Conservation (phyloP, 2,888 invertebrate genomes). For the Polyommatus icarus region DNA sequence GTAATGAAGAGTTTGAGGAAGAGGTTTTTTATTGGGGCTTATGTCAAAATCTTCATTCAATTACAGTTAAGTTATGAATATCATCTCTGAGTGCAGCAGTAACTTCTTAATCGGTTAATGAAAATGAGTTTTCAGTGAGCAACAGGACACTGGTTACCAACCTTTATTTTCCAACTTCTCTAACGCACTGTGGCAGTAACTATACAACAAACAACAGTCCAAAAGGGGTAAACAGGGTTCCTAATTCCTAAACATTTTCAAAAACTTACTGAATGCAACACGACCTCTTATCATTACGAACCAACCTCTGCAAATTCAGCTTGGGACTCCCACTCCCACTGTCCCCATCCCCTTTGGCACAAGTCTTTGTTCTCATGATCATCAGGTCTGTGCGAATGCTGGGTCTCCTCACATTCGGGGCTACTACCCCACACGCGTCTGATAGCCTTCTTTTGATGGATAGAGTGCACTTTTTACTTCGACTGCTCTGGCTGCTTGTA, state of each 20-base stretch:
- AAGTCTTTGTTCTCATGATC: conserved; percentile 92
- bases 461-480: conserved; percentile 87
- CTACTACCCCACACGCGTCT: conserved; percentile 93
- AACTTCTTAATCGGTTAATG: too few species aligned
- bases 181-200: not conserved
- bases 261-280: conserved; percentile 73
- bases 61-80: too few species aligned
- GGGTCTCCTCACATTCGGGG: conserved; percentile 92
- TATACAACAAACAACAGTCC: not conserved
- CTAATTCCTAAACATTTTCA: not conserved
- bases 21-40: too few species aligned
- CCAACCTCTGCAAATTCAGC: conserved; percentile 72
- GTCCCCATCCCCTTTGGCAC: conserved; percentile 85
- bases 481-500: conserved; percentile 82
- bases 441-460: conserved; percentile 91
- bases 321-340: conserved; percentile 79
- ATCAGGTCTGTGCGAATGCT: conserved; percentile 93
- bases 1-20: too few species aligned
- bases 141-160: not conserved
- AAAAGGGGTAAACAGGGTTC: not conserved
- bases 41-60: too few species aligned
- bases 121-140: not conserved
- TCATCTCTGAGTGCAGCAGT: too few species aligned
- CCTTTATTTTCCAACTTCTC: not conserved
- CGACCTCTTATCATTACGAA: conserved; percentile 69